A percentile compares a stretch with the other conserved stretches of the same genome.
These are phyloP conservation scores for Pterobdella sp. DNA, from an alignment of 2,888 invertebrate genomes.

Conservation along the genomic window DNA sequence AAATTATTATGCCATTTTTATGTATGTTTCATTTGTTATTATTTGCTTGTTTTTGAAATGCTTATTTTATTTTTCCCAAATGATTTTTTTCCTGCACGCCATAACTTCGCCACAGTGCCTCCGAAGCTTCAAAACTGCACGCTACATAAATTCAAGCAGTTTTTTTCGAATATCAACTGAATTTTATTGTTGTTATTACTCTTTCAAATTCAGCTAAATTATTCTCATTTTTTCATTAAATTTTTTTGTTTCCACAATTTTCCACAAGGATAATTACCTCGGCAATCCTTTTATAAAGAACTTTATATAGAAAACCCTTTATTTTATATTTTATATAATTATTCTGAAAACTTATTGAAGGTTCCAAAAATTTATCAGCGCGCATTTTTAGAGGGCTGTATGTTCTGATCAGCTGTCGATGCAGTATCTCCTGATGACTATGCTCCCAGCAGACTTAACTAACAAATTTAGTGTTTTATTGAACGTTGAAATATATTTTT, in stretches of 20 bases:
- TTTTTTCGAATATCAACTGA: not conserved
- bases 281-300: too few species aligned
- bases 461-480: conserved; percentile 1
- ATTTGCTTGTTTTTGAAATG: not conserved
- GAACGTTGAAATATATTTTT: conserved; percentile 8
- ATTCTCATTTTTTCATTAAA: too few species aligned
- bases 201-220: not conserved
- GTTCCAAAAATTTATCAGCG: too few species aligned
- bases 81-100: conserved; percentile 4
- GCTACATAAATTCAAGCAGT: conserved; percentile 1
- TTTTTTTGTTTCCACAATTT: too few species aligned
- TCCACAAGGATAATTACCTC: too few species aligned
- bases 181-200: not conserved
- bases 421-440: not conserved
- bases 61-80: not conserved
- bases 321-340: too few species aligned
- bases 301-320: too few species aligned
- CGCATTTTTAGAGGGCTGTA: too few species aligned
- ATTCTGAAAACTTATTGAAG: too few species aligned
- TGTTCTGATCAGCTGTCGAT: too few species aligned
- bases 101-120: not conserved
- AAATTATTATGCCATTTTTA: too few species aligned
- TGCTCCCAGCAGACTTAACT: not conserved
- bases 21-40: not conserved
- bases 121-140: not conserved